A percentile compares a stretch with the other conserved stretches of the same genome.
phyloP scores from a whole-genome alignment of 2,888 invertebrate species.

The Hyposoter dolosus region DNA sequence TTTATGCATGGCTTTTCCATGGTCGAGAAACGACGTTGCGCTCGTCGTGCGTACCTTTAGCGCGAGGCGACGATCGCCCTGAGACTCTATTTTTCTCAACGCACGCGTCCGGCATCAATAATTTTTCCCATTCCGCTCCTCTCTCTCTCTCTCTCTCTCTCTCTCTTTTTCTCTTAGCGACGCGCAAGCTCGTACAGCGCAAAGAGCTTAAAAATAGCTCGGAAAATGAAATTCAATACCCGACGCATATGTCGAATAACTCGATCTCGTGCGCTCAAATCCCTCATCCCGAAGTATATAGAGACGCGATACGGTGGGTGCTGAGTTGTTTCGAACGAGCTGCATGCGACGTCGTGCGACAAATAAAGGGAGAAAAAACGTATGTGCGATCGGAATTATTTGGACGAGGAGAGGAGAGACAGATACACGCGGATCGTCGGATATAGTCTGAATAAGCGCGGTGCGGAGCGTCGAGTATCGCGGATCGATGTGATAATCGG shows the following conservation, averaged over 20 bases:
- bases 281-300: not conserved
- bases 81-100: not conserved
- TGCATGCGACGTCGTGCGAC: too few relatives aligned
- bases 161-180: too few relatives aligned
- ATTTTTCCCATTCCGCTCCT: slow-evolving; percentile 4
- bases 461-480: not conserved
- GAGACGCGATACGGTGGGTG: too few relatives aligned
- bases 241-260: not conserved
- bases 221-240: slow-evolving; percentile 19
- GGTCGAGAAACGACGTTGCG: too few relatives aligned
- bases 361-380: too few relatives aligned
- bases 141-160: too few relatives aligned
- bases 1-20: too few relatives aligned
- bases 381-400: not conserved
- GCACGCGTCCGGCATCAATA: not conserved
- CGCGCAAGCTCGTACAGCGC: not conserved
- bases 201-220: not conserved
- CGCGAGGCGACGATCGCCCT: too few relatives aligned
- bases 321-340: too few relatives aligned
- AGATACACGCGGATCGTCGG: not conserved
- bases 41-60: too few relatives aligned
- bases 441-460: not conserved
- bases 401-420: not conserved
- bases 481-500: not conserved
- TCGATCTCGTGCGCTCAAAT: not conserved